Evolutionary conservation across 2,113 vertebrate species (phyloP).

Genomic region (Oenanthe oenanthe): DNA sequence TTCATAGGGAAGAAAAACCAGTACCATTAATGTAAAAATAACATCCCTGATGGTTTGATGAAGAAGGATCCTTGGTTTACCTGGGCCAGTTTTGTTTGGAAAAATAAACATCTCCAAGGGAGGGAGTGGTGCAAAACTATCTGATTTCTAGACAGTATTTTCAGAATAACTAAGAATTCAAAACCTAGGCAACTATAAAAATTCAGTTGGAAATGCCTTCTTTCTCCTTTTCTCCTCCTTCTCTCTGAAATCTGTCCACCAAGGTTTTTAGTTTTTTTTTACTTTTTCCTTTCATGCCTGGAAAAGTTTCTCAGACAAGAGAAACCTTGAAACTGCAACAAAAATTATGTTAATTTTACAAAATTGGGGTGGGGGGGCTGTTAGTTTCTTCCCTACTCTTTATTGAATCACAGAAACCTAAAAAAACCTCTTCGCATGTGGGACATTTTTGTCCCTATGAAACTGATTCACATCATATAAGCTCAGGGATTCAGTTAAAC

Average conservation of each 20-base stretch:
- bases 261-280: background rate
- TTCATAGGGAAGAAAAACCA: background rate
- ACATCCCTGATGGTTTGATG: background rate
- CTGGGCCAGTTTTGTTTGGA: background rate
- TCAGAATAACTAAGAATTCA: background rate
- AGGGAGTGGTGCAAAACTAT: background rate
- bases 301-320: background rate
- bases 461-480: background rate
- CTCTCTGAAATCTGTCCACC: background rate
- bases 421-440: background rate
- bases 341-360: background rate
- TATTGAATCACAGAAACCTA: background rate
- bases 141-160: background rate
- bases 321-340: background rate
- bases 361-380: fast-evolving
- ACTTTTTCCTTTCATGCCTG: background rate
- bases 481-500: background rate
- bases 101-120: background rate
- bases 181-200: background rate
- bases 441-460: background rate
- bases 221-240: background rate
- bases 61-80: background rate
- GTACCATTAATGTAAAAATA: background rate
- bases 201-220: background rate
- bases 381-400: background rate